These are phyloP conservation scores for Nebria salina DNA, from an alignment of 2,888 invertebrate species.

Conservation along the genomic window DNA sequence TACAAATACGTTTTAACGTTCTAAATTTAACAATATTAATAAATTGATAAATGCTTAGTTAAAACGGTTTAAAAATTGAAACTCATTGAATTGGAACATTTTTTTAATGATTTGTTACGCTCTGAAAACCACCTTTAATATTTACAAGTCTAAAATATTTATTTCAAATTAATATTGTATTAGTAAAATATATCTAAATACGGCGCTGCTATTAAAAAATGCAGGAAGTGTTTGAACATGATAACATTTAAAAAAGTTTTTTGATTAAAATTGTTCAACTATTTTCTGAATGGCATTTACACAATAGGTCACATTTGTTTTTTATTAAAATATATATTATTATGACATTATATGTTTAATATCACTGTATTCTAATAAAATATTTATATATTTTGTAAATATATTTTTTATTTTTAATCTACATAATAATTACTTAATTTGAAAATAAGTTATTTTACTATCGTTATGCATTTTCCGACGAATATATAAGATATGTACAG, in stretches of 20 bases:
- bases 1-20: conserved; percentile 16
- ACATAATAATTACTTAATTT: too few relatives aligned
- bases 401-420: too few relatives aligned
- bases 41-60: conserved; percentile 2
- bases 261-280: neutral
- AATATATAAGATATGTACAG: too few relatives aligned
- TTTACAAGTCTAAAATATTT: neutral
- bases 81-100: neutral
- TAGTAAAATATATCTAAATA: neutral
- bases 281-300: too few relatives aligned
- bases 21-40: neutral
- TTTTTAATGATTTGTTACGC: neutral
- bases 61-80: neutral
- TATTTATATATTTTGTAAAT: too few relatives aligned
- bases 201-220: neutral
- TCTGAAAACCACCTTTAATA: neutral
- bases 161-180: neutral
- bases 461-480: too few relatives aligned
- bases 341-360: too few relatives aligned
- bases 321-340: too few relatives aligned
- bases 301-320: too few relatives aligned
- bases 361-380: too few relatives aligned
- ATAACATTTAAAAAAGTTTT: neutral
- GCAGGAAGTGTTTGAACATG: neutral
- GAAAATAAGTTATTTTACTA: too few relatives aligned